These are phyloP conservation scores for Ardeotis arabs DNA, from an alignment of 2,113 vertebrate species.

Conservation along the genomic window DNA sequence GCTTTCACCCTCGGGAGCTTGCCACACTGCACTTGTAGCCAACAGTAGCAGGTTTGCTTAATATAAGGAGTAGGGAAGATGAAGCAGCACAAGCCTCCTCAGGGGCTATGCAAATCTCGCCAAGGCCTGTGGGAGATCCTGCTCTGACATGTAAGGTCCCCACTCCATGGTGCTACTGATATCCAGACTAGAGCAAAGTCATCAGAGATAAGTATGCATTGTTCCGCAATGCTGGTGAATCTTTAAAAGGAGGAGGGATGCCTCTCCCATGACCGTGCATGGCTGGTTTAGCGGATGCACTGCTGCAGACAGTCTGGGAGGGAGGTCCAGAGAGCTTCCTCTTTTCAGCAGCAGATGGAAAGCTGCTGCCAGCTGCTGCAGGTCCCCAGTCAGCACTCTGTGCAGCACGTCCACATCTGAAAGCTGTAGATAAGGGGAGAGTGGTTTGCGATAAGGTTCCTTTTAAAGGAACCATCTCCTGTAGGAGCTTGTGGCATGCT, in stretches of 20 bases:
- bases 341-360: neutral
- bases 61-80: neutral
- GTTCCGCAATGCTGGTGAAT: neutral
- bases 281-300: neutral
- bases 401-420: neutral
- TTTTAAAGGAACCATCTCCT: constrained; percentile 30
- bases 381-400: neutral
- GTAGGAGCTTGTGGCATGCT: neutral
- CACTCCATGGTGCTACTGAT: neutral
- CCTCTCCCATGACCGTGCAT: neutral
- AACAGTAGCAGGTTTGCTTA: neutral
- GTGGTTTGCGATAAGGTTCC: constrained; percentile 27
- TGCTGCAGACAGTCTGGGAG: neutral
- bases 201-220: fast-evolving
- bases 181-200: neutral
- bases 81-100: neutral
- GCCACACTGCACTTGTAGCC: neutral
- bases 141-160: neutral
- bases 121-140: neutral
- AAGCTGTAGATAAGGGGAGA: constrained; percentile 41
- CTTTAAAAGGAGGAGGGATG: neutral
- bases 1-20: neutral
- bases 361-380: constrained; percentile 33
- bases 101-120: neutral
- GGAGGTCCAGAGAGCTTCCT: neutral